Evolutionary conservation across 2,888 invertebrate genomes (phyloP), one percentile per base, ranked within the genome.

Genomic region (Conistra vaccinii): DNA sequence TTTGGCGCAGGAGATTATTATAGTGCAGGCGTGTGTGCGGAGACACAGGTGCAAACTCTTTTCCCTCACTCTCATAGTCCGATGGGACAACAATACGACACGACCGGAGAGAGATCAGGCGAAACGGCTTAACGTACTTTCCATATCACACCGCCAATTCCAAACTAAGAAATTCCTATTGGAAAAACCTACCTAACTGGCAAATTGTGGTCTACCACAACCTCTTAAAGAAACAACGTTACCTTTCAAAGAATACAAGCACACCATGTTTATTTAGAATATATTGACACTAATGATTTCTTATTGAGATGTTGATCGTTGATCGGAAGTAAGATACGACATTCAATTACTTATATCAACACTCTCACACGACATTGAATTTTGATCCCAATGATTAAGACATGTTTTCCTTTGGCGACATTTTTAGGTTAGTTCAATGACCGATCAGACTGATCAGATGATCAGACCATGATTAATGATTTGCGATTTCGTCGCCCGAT

Each of bases 341-440:
- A 81, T 60, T 61, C 39, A 60, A 67, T 53, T 4, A 45, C 29
- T 60, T 12, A 57, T 45, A 20, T 39, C 5, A 55, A 75, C 12
- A 65, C 53, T 58, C 20, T 23, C 65, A 68, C 12, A 35, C 63
- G 45, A 76, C 1, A 63, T 67, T 67, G 29, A 69, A 2, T 61
- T 69, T 20, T 73, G 55, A 55, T 10, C 14, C 2, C 9, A n/a
- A 1, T 0, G 0, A 9, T 51, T 73, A 66, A 55, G 73, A 48
- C n/a, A n/a, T 6, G 12, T 67, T 68, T 67, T 84, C 20, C 26
- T 9, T 32, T 74, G 66, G 6, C 32, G 29, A 60, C 26, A 12
- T 68, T 81, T 74, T 61, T 72, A 78, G 73, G 81, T 84, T 63
- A 70, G 84, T 69, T 83, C 81, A 53, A 66, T n/a, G 81, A 81